A percentile compares a stretch with the other conserved stretches of the same genome.
Conservation (phyloP, 2,113 vertebrate species). For the Bagarius yarrelli region DNA sequence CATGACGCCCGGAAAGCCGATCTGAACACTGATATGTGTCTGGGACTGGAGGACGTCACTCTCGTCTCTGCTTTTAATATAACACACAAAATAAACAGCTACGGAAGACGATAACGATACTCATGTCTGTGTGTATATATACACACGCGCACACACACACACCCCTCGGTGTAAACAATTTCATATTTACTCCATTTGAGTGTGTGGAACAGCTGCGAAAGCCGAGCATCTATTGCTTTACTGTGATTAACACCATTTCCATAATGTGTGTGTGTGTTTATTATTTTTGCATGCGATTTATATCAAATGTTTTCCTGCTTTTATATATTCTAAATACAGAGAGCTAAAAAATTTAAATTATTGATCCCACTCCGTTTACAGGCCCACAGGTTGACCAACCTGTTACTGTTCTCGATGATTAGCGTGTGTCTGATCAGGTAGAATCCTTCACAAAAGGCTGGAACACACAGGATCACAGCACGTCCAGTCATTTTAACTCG, state of each 20-base stretch:
- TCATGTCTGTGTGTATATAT: neutral
- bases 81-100: neutral
- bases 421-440: too few species aligned
- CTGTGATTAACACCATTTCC: conserved; percentile 43
- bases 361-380: neutral
- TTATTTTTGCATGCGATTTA: neutral
- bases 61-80: neutral
- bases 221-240: conserved; percentile 38
- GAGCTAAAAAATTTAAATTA: neutral
- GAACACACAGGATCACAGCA: neutral
- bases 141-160: neutral
- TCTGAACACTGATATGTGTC: neutral
- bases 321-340: neutral
- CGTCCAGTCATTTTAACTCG: neutral
- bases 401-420: neutral
- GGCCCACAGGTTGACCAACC: neutral
- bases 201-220: conserved; percentile 39
- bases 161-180: neutral
- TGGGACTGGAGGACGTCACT: neutral
- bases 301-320: neutral
- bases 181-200: conserved; percentile 28
- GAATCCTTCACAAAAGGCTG: neutral
- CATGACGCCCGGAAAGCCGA: too few species aligned
- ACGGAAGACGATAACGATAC: too few species aligned
- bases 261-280: conserved; percentile 40